Evolutionary conservation across 2,113 vertebrate species (phyloP).

Genomic region (Otocyon megalotis): DNA sequence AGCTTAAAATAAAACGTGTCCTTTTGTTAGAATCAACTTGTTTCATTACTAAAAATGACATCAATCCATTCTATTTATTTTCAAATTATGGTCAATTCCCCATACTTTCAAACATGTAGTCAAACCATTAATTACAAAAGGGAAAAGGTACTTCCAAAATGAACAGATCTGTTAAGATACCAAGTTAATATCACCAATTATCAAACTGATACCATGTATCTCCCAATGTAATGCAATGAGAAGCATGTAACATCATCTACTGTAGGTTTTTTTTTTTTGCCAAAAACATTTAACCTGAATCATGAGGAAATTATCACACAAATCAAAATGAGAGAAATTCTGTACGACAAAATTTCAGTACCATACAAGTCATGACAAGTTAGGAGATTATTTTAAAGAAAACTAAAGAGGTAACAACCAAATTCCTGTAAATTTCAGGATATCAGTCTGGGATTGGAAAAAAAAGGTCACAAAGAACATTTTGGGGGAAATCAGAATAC

Average conservation of each 20-base stretch:
- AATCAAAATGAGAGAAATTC: background rate
- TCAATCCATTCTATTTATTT: background rate
- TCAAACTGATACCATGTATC: background rate
- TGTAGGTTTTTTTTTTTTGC: background rate
- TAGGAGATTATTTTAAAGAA: background rate
- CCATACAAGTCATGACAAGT: background rate
- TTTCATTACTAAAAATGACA: slow-evolving; percentile 16
- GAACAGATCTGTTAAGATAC: slow-evolving; percentile 1
- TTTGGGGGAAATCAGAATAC: background rate
- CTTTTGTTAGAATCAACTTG: background rate
- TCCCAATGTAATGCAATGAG: background rate
- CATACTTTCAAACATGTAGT: background rate
- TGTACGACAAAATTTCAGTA: background rate
- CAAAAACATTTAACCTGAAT: slow-evolving; percentile 20
- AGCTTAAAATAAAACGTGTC: background rate
- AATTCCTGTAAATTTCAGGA: background rate
- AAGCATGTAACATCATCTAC: background rate
- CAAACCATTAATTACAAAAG: background rate
- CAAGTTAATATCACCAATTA: background rate
- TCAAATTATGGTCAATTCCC: background rate
- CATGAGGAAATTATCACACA: slow-evolving; percentile 41
- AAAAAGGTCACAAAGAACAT: background rate
- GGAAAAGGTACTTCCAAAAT: slow-evolving; percentile 1
- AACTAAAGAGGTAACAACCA: background rate
- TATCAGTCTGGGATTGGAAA: background rate